These are phyloP conservation scores for Danio choprae DNA, from an alignment of 2,797 vertebrate genomes.

Conservation along the genomic window DNA sequence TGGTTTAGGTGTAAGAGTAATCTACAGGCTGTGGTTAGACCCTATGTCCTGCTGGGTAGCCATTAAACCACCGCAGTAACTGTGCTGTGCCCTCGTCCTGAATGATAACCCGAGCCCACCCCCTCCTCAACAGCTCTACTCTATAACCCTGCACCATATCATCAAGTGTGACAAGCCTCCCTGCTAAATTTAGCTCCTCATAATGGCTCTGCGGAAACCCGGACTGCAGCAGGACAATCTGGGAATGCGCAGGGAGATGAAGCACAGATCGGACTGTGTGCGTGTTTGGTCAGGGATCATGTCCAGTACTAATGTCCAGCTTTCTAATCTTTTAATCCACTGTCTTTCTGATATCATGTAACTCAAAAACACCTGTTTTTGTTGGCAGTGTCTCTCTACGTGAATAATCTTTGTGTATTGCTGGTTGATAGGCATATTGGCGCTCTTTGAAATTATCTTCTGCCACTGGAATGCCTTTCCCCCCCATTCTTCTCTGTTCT, in stretches of 20 bases:
- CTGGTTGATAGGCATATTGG: constrained; percentile 6
- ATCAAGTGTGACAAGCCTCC: constrained; percentile 65
- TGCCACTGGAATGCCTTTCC: not conserved
- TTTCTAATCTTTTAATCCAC: constrained; percentile 37
- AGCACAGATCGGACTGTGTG: constrained; percentile 3
- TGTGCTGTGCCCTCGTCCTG: constrained; percentile 31
- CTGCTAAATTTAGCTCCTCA: constrained; percentile 64
- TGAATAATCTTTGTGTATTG: constrained; percentile 19
- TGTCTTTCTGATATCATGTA: constrained; percentile 32
- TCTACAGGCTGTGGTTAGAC: constrained; percentile 32
- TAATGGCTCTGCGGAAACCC: constrained; percentile 51
- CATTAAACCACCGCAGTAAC: constrained; percentile 41
- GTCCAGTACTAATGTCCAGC: constrained; percentile 31
- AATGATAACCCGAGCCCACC: constrained; percentile 67
- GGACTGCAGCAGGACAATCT: constrained; percentile 52
- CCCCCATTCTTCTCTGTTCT: not conserved
- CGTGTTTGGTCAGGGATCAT: constrained; percentile 31
- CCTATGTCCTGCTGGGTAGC: constrained; percentile 19
- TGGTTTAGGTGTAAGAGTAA: constrained; percentile 11
- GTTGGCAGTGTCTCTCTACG: constrained; percentile 20
- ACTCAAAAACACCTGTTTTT: constrained; percentile 60
- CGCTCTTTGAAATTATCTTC: not conserved
- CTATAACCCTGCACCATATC: constrained; percentile 52
- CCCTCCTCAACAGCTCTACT: constrained; percentile 53
- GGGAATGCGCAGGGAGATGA: constrained; percentile 38